These are phyloP conservation scores for Conger conger DNA, from an alignment of 2,113 vertebrate genomes.

Conservation along the genomic window DNA sequence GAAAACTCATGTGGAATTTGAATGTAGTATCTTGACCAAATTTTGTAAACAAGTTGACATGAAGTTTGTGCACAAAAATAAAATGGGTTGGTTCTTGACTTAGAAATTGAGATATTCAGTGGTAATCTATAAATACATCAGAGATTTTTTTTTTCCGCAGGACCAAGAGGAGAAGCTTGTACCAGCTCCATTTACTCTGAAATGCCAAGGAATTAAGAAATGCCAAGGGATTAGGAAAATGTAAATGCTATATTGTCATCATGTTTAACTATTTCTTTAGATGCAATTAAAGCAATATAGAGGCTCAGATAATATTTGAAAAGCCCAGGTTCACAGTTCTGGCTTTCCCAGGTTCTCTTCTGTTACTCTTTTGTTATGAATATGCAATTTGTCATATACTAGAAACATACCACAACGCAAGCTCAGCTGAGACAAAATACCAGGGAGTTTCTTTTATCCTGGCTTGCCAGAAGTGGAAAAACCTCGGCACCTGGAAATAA, in stretches of 20 bases:
- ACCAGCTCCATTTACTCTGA: constrained; percentile 61
- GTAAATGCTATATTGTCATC: too few species aligned
- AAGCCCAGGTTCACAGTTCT: background rate
- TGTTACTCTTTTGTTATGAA: background rate
- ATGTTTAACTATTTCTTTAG: background rate
- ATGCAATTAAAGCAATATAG: background rate
- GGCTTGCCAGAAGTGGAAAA: background rate
- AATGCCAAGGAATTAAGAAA: constrained; percentile 53
- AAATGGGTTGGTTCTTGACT: too few species aligned
- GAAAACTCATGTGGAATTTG: too few species aligned
- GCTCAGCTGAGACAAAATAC: background rate
- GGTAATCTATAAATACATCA: too few species aligned
- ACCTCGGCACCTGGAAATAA: background rate
- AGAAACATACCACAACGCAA: background rate
- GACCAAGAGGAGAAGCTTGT: constrained; percentile 39
- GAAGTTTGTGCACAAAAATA: too few species aligned
- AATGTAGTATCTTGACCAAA: too few species aligned
- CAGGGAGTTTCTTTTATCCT: background rate
- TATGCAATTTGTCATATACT: constrained; percentile 16
- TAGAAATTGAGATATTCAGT: too few species aligned
- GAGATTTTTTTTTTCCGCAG: constrained; percentile 68
- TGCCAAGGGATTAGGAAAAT: too few species aligned
- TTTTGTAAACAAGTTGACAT: too few species aligned
- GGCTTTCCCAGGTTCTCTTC: background rate
- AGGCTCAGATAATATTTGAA: constrained; percentile 5